These are phyloP conservation scores for Trichosurus vulpecula DNA, from an alignment of 2,797 vertebrate species.

Conservation along the genomic window DNA sequence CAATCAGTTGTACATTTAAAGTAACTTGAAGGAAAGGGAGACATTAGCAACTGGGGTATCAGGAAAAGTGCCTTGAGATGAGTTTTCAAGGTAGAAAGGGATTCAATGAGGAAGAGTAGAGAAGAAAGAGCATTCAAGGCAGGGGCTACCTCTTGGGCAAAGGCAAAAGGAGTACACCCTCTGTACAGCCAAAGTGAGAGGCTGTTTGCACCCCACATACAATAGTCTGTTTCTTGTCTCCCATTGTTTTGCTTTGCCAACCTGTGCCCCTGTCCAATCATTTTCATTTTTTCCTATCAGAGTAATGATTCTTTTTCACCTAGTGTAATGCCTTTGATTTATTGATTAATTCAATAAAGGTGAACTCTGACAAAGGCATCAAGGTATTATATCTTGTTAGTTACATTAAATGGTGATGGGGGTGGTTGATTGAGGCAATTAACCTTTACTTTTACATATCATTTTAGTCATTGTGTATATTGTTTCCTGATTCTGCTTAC, in stretches of 20 bases:
- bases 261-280: not conserved
- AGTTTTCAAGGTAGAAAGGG: not conserved
- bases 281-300: not conserved
- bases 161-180: not conserved
- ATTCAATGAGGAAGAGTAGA: not conserved
- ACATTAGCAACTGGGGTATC: not conserved
- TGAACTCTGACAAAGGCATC: not conserved
- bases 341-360: not conserved
- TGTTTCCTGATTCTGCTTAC: not conserved
- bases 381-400: not conserved
- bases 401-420: not conserved
- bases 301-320: not conserved
- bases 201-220: no score
- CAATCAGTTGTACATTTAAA: not conserved
- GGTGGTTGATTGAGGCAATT: not conserved
- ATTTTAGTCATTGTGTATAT: not conserved
- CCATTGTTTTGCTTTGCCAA: no score
- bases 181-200: no score
- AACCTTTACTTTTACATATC: not conserved
- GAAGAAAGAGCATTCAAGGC: not conserved
- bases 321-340: not conserved
- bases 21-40: not conserved
- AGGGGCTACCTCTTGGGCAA: not conserved
- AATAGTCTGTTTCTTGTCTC: no score
- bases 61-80: not conserved